phyloP scores from a whole-genome alignment of 2,113 vertebrate species.

The Leucopsar rothschildi region DNA sequence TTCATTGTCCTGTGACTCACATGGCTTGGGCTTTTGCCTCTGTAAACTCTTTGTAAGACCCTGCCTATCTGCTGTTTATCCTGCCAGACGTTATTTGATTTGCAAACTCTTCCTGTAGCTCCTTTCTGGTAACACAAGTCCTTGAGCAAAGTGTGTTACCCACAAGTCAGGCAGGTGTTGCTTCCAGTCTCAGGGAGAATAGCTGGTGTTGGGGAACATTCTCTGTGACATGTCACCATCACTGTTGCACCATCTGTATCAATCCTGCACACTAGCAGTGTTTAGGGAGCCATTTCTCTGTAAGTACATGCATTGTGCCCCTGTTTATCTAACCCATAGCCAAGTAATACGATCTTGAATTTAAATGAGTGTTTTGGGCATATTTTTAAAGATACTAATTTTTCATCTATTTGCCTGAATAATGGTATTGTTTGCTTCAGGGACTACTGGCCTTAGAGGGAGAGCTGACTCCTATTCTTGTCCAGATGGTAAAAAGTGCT shows the following conservation, averaged over 20 bases:
- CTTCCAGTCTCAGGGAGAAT: not conserved
- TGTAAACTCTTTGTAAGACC: not conserved
- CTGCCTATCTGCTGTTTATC: not conserved
- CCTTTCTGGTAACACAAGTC: not conserved
- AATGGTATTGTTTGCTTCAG: conserved; percentile 53
- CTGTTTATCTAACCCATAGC: not conserved
- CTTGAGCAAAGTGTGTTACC: not conserved
- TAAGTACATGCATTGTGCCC: not conserved
- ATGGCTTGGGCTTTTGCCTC: not conserved
- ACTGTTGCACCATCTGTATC: not conserved
- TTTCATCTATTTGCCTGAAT: not conserved
- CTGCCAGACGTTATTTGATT: not conserved
- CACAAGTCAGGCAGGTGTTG: not conserved
- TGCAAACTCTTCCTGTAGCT: not conserved
- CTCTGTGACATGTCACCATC: not conserved
- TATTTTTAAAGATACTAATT: not conserved
- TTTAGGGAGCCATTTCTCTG: not conserved
- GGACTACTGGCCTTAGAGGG: conserved; percentile 86
- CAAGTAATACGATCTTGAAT: not conserved
- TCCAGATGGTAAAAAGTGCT: conserved; percentile 92
- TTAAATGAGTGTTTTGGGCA: not conserved
- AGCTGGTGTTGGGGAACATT: not conserved
- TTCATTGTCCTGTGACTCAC: not conserved
- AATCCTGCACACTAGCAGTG: not conserved
- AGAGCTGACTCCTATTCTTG: conserved; percentile 88